Base-by-base conservation (phyloP, 2,797 vertebrate genomes). In the Ctenosaura bakeri region DNA sequence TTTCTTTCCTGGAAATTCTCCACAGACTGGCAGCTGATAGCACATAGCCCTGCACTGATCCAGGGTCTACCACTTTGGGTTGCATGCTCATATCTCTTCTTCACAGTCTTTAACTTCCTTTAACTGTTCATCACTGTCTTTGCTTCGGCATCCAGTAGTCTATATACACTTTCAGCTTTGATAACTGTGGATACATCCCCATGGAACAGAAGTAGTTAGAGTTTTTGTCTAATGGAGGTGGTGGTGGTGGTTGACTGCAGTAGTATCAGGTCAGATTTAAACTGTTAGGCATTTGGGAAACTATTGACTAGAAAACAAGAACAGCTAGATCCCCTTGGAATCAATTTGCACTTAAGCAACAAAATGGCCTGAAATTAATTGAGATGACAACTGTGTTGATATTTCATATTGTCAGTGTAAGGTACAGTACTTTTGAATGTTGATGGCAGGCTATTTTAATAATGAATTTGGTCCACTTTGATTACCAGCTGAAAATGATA, bases 381-480 rank as follows among this genome's bases (percentile, higher is more conserved):
- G n/a, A 66, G 6, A 32, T 18, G 26, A 69, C 52, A n/a, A 35
- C n/a, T 84, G 56, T 77, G 42, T 64, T 84, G 24, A 84, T 66
- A 78, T 84, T 73, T 90, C 64, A 89, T 7, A 35, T 77, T 83
- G 29, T 83, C 54, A 71, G 13, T 81, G 52, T 24, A 46, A 76
- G 22, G n/a, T 62, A 78, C 16, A 81, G 38, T 73, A 88, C 22
- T 77, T 87, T 64, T 62, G n/a, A n/a, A 14, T 32, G 4, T 13
- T 46, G 9, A 7, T 73, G 16, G 20, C 38, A 78, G 42, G 24
- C 50, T 35, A 82, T 88, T 88, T 83, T 88, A 59, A 59, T 78
- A 64, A 78, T 89, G 13, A 77, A 77, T 78, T 69, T 90, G 35
- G 35, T 87, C 79, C n/a, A 46, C 52, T 88, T 90, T 88, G 24